Base-by-base conservation (phyloP, 1,140 invertebrate species). In the Rhagoletis pomonella region DNA sequence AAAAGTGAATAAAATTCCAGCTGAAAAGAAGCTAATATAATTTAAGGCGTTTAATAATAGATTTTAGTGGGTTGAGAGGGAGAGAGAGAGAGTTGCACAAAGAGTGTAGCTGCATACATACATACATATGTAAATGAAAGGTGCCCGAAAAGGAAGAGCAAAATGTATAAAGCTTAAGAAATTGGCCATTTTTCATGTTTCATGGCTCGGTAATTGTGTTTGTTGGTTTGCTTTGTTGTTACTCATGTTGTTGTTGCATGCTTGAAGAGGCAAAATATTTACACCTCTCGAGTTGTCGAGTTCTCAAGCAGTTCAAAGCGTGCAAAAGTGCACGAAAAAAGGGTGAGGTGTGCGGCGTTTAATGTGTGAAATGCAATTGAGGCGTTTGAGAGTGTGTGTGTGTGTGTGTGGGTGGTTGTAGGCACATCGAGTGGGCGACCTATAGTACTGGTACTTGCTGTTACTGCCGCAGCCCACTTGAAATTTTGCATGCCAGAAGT, bases 191-290 rank as follows among this genome's bases (percentile, higher is more conserved):
- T 55, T 50, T 17, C 17, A 12, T 12, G 44, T 19, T 77, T 17
- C 69, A 47, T 17, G 62, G 58, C 4, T 47, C 10, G 17, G 73
- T 55, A 29, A 39, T 19, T 55, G 47, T 81, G 17, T 50, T 55
- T 81, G 73, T 81, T 81, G 73, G 17, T 73, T 73, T 73, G 39
- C 67, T 73, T 44, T 81, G 17, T 55, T 81, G 73, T 29, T 29
- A 29, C 29, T 29, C 29, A 29, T 29, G 29, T 81, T 81, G 73
- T 19, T 81, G 73, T 81, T 6, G 47, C 73, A 55, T 81, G 47
- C 73, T 81, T 81, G 73, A 81, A 81, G 42, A 55, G 73, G 73
- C 73, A 81, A 81, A 81, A 81, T 81, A 81, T 81, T 81, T 81
- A 81, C 73, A 81, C 73, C 73, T 58, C 73, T 81, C 17, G 47